Evolutionary conservation across 2,888 invertebrate species (phyloP).

Genomic region (Andrena chrysosceles): DNA sequence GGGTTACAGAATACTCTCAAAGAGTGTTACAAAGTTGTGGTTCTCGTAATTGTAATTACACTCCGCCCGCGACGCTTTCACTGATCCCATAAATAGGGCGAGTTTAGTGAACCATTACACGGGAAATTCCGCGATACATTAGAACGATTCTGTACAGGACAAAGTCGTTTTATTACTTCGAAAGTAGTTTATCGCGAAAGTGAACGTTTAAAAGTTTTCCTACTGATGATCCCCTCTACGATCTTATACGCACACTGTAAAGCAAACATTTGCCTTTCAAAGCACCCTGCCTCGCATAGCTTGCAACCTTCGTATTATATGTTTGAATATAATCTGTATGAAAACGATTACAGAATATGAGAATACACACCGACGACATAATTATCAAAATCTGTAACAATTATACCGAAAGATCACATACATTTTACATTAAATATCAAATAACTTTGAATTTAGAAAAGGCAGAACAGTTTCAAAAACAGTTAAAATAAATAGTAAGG

Average conservation of each 20-base stretch:
- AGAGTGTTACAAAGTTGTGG: not conserved
- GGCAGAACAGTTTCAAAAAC: too few species aligned
- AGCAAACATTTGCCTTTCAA: slow-evolving; percentile 16
- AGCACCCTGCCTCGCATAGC: not conserved
- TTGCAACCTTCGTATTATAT: not conserved
- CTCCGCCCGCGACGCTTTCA: not conserved
- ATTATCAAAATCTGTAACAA: not conserved
- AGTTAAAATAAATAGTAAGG: too few species aligned
- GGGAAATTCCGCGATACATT: slow-evolving; percentile 5
- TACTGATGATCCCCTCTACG: not conserved
- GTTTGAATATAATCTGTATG: not conserved
- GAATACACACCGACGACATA: not conserved
- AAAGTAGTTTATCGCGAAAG: slow-evolving; percentile 26
- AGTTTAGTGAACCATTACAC: slow-evolving; percentile 7
- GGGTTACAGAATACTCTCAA: too few species aligned
- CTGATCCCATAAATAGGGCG: not conserved
- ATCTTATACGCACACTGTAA: slow-evolving; percentile 11
- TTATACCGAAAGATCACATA: not conserved
- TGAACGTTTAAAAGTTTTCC: slow-evolving; percentile 25
- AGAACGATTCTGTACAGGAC: slow-evolving; percentile 8
- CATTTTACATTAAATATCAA: not conserved
- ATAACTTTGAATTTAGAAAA: too few species aligned
- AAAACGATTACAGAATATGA: not conserved
- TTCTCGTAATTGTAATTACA: not conserved
- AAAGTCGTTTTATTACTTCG: slow-evolving; percentile 22